A percentile compares a stretch with the other conserved stretches of the same genome.
phyloP scores from a whole-genome alignment of 2,113 vertebrate genomes.

The Mionectes macconnelli region DNA sequence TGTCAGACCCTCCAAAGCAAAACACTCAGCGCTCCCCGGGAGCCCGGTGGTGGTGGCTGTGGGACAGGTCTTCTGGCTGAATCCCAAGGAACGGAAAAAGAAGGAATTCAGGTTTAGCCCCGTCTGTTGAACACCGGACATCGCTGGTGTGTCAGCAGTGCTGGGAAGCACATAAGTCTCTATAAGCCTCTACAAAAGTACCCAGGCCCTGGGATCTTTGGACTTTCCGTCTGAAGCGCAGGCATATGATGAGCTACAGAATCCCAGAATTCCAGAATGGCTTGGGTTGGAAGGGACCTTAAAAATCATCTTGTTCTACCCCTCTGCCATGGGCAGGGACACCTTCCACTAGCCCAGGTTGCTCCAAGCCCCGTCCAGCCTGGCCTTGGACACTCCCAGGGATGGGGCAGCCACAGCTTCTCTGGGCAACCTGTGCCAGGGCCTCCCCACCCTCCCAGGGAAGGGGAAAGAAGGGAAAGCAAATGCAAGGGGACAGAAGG shows the following conservation, averaged over 20 bases:
- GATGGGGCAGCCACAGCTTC: neutral
- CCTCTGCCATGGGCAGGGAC: neutral
- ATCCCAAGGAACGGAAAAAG: neutral
- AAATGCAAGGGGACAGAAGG: neutral
- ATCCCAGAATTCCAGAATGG: neutral
- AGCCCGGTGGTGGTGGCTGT: rapidly evolving
- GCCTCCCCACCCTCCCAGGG: neutral
- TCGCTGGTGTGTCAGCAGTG: rapidly evolving
- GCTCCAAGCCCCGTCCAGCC: rapidly evolving
- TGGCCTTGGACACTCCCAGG: neutral
- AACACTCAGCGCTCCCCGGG: neutral
- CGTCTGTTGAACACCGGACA: rapidly evolving
- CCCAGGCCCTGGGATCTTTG: neutral
- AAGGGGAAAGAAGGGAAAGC: neutral
- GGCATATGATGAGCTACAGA: neutral
- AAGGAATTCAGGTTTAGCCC: neutral
- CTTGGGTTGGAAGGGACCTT: neutral
- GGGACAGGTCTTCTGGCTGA: neutral
- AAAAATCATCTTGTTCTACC: neutral
- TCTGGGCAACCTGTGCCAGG: neutral
- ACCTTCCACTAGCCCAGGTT: rapidly evolving
- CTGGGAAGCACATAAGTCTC: neutral
- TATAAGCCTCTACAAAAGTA: neutral
- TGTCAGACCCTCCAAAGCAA: neutral
- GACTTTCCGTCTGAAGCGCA: neutral